Percentiles rank a stretch among this genome's conserved stretches.
phyloP scores from a whole-genome alignment of 2,888 invertebrate species.

The Leptura quadrifasciata region DNA sequence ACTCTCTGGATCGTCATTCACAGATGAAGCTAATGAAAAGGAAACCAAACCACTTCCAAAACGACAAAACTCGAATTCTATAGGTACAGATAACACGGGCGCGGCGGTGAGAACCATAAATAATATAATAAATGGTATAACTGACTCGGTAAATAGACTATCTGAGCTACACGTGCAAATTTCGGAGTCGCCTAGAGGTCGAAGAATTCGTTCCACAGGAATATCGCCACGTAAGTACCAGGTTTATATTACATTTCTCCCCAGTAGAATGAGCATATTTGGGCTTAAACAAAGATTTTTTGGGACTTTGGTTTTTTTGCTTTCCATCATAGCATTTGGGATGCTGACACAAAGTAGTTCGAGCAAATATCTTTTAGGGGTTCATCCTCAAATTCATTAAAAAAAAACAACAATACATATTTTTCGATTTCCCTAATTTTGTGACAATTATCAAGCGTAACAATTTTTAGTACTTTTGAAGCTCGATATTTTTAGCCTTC shows the following conservation, averaged over 20 bases:
- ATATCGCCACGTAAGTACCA: slow-evolving; percentile 44
- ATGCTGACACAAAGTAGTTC: too few relatives aligned
- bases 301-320: too few relatives aligned
- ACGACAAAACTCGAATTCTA: slow-evolving; percentile 65
- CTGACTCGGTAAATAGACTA: slow-evolving; percentile 69
- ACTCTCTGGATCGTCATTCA: slow-evolving; percentile 37
- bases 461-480: too few relatives aligned
- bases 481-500: too few relatives aligned
- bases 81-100: slow-evolving; percentile 68
- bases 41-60: slow-evolving; percentile 38
- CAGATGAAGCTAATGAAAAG: slow-evolving; percentile 33
- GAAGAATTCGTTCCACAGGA: slow-evolving; percentile 27
- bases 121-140: slow-evolving; percentile 70
- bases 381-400: too few relatives aligned
- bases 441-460: too few relatives aligned
- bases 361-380: too few relatives aligned
- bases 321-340: too few relatives aligned
- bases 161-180: slow-evolving; percentile 66
- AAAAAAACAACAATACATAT: too few relatives aligned
- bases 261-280: too few relatives aligned
- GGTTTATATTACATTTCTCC: not conserved
- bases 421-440: too few relatives aligned
- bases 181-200: slow-evolving; percentile 55
- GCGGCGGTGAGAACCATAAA: slow-evolving; percentile 70
- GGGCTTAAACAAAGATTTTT: too few relatives aligned